Percentiles rank a stretch among this genome's conserved stretches.
Conservation (phyloP, 2,113 vertebrate genomes). For the Tenebrosternarchus preto region DNA sequence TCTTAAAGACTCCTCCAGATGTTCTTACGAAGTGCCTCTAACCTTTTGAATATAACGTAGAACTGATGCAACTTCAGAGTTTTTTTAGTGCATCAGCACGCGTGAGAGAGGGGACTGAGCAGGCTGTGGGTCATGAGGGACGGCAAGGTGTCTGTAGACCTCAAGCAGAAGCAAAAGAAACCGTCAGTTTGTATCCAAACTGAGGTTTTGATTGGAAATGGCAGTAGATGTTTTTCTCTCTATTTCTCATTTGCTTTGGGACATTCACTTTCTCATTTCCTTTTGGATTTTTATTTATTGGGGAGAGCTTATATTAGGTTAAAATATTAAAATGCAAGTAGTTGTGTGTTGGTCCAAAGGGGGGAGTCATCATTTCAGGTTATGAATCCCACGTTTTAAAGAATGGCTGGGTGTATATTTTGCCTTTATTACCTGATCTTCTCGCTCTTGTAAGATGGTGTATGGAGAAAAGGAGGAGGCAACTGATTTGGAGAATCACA, state of each 20-base stretch:
- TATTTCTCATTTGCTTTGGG: slow-evolving; percentile 27
- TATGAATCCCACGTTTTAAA: slow-evolving; percentile 60
- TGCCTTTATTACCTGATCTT: slow-evolving; percentile 55
- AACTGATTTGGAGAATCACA: slow-evolving; percentile 26
- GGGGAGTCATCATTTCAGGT: slow-evolving; percentile 52
- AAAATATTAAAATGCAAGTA: slow-evolving; percentile 60
- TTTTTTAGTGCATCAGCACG: slow-evolving; percentile 69
- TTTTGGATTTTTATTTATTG: slow-evolving; percentile 28
- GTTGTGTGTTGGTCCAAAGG: slow-evolving; percentile 54
- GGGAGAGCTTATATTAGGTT: slow-evolving; percentile 47
- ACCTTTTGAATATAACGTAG: slow-evolving; percentile 83
- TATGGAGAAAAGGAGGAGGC: slow-evolving; percentile 15
- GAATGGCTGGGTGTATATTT: slow-evolving; percentile 44
- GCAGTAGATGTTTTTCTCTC: slow-evolving; percentile 28
- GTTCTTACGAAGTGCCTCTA: slow-evolving; percentile 94
- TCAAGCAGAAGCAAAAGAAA: slow-evolving; percentile 62
- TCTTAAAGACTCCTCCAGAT: slow-evolving; percentile 79
- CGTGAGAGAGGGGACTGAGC: slow-evolving; percentile 54
- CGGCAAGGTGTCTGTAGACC: slow-evolving; percentile 66
- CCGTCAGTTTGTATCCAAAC: slow-evolving; percentile 49
- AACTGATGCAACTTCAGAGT: slow-evolving; percentile 75
- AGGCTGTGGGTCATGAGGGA: slow-evolving; percentile 59
- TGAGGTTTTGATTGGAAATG: slow-evolving; percentile 39
- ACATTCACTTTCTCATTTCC: slow-evolving; percentile 39
- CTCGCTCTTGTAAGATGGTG: slow-evolving; percentile 51